phyloP scores from a whole-genome alignment of 2,797 vertebrate genomes.

The Streptopelia turtur region DNA sequence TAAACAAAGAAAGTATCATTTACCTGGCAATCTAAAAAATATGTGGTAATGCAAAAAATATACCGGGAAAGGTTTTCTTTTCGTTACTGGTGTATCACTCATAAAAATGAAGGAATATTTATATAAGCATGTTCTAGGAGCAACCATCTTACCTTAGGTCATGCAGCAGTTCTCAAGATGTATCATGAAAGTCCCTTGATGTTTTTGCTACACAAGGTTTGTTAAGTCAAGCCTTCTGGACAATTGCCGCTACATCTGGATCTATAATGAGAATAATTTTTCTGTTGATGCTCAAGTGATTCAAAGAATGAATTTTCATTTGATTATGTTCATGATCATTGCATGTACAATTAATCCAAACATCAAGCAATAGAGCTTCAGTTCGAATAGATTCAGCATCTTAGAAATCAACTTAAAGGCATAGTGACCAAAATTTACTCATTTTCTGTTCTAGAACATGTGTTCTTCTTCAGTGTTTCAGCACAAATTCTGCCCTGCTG shows the following conservation, averaged over 20 bases:
- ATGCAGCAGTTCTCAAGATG: neutral
- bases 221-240: neutral
- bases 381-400: neutral
- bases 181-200: neutral
- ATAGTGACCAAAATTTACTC: neutral
- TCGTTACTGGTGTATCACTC: neutral
- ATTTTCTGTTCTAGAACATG: neutral
- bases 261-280: neutral
- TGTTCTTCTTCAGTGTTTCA: neutral
- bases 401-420: neutral
- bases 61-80: neutral
- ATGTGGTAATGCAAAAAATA: neutral
- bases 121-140: neutral
- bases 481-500: neutral
- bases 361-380: neutral
- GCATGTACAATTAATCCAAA: neutral
- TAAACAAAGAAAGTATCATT: slow-evolving; percentile 30
- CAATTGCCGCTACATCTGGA: slow-evolving; percentile 18
- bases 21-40: neutral
- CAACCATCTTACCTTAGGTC: neutral
- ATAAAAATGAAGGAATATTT: neutral
- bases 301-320: slow-evolving; percentile 15
- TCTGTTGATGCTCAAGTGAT: slow-evolving; percentile 2
- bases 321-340: neutral
- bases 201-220: neutral